A percentile compares a stretch with the other conserved stretches of the same genome.
Evolutionary conservation across 2,113 vertebrate species (phyloP).

Genomic region (Reinhardtius hippoglossoides): DNA sequence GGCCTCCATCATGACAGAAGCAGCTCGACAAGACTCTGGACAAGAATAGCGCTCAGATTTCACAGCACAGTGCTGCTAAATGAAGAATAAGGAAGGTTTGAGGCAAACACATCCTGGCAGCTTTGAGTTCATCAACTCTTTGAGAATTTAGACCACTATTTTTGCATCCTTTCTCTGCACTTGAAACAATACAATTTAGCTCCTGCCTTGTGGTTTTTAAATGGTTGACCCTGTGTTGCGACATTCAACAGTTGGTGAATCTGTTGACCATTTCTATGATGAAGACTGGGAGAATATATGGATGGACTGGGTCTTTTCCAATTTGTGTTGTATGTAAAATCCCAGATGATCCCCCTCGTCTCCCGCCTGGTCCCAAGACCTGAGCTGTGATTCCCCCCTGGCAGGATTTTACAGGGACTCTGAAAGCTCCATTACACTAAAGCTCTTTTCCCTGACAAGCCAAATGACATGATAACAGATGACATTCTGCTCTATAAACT

Average conservation of each 20-base stretch:
- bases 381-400: constrained; percentile 60
- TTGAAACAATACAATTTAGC: constrained; percentile 15
- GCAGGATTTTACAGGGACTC: constrained; percentile 53
- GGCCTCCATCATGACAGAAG: constrained; percentile 38
- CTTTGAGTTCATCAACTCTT: constrained; percentile 18
- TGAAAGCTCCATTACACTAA: constrained; percentile 61
- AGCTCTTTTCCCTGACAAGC: constrained; percentile 54
- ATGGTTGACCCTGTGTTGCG: not conserved
- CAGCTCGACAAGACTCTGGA: constrained; percentile 16
- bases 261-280: constrained; percentile 38
- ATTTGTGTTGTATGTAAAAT: constrained; percentile 48
- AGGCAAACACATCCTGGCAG: constrained; percentile 2
- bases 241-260: constrained; percentile 22
- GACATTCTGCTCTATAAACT: constrained; percentile 32
- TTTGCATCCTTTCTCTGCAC: constrained; percentile 4
- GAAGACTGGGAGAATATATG: constrained; percentile 26
- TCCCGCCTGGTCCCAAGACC: constrained; percentile 52
- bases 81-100: constrained; percentile 14
- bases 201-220: constrained; percentile 9
- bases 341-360: constrained; percentile 11
- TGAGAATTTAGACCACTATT: constrained; percentile 4
- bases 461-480: constrained; percentile 54
- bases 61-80: constrained; percentile 20
- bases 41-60: constrained; percentile 29
- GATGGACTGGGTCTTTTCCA: constrained; percentile 33